phyloP scores from a whole-genome alignment of 2,888 invertebrate species.

The Callosobruchus maculatus region DNA sequence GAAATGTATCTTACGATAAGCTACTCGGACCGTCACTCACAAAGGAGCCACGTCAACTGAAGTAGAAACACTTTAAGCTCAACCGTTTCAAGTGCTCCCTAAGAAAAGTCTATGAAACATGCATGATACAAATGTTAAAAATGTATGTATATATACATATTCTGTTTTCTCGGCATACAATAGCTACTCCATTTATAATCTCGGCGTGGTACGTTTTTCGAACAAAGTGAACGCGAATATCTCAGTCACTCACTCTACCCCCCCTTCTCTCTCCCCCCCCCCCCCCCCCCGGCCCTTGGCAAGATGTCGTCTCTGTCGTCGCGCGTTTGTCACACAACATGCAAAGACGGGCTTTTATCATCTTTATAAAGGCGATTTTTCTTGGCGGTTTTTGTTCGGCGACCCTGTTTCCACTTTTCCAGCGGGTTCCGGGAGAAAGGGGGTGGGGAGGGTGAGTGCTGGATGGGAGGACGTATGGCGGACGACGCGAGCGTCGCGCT shows the following conservation, averaged over 20 bases:
- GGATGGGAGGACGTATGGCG: background rate
- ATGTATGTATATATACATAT: slow-evolving; percentile 36
- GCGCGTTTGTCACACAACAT: slow-evolving; percentile 50
- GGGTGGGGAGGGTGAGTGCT: background rate
- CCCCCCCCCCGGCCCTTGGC: background rate
- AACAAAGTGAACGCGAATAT: slow-evolving; percentile 51
- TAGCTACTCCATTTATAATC: slow-evolving; percentile 48
- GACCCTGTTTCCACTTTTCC: slow-evolving; percentile 45
- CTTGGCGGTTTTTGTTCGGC: slow-evolving; percentile 47
- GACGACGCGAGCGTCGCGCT: background rate
- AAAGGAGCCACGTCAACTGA: background rate
- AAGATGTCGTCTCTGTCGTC: slow-evolving; percentile 8
- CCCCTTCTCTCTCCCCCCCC: background rate
- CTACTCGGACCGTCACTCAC: background rate
- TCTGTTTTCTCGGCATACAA: slow-evolving; percentile 36
- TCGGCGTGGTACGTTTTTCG: slow-evolving; percentile 41
- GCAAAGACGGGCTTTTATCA: slow-evolving; percentile 52
- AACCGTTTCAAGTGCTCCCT: background rate
- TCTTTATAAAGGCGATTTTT: slow-evolving; percentile 51
- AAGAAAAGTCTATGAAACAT: slow-evolving; percentile 27
- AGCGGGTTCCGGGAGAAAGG: slow-evolving; percentile 40
- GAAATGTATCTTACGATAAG: background rate
- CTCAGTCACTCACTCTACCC: slow-evolving; percentile 46
- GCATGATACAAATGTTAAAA: slow-evolving; percentile 47
- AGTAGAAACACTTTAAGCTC: background rate